These are phyloP conservation scores for Pelmatolapia mariae DNA, from an alignment of 2,113 vertebrate genomes.

Conservation along the genomic window DNA sequence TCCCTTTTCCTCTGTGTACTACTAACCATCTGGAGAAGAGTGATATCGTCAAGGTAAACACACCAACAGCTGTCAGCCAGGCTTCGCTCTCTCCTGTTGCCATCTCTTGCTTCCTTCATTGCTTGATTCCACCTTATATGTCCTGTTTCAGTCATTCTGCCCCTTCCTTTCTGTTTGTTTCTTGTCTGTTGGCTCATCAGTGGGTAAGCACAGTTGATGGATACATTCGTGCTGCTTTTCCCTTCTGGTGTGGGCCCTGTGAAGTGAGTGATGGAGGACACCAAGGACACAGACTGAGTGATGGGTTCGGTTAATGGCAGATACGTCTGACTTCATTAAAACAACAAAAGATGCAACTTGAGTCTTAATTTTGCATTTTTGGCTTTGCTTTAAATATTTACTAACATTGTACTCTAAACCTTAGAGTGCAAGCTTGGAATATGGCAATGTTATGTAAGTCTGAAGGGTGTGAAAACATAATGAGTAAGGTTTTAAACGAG, in stretches of 20 bases:
- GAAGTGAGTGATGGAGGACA: background rate
- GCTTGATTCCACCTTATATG: constrained; percentile 24
- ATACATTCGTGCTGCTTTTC: background rate
- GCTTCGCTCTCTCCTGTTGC: background rate
- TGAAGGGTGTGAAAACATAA: background rate
- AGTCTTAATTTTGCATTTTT: background rate
- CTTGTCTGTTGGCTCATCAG: constrained; percentile 11
- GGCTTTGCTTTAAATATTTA: background rate
- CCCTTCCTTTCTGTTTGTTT: background rate
- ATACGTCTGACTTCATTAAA: background rate
- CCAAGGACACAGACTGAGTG: background rate
- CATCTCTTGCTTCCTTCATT: constrained; percentile 24
- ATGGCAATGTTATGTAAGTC: background rate
- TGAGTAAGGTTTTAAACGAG: background rate
- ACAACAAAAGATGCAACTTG: background rate
- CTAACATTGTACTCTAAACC: background rate
- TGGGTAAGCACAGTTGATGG: background rate
- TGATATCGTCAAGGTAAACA: constrained; percentile 60
- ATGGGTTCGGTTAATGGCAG: background rate
- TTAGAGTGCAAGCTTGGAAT: background rate
- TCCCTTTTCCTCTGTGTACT: constrained; percentile 41
- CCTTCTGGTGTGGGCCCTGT: background rate
- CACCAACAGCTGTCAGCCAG: constrained; percentile 61
- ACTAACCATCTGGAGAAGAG: constrained; percentile 72
- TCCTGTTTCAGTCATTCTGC: constrained; percentile 6